Conservation (phyloP, 1,140 invertebrate species). For the Orussus abietinus region DNA sequence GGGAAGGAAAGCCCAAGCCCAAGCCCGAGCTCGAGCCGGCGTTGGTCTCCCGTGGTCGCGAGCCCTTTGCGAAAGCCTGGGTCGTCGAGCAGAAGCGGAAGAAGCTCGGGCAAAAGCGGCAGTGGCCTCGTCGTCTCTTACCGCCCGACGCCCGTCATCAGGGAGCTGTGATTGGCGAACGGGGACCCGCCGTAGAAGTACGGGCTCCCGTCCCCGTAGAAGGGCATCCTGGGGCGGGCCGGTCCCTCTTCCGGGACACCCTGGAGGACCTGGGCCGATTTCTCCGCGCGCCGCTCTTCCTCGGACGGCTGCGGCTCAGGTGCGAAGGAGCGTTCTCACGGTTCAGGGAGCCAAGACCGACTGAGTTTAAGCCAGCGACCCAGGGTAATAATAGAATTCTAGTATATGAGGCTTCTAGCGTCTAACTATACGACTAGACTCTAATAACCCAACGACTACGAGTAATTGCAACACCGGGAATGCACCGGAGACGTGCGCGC, state of each 20-base stretch:
- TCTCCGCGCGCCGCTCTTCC: no score
- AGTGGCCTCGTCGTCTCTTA: no score
- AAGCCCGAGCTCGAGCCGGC: no score
- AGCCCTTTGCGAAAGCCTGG: no score
- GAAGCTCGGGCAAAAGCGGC: no score
- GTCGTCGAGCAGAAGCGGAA: no score
- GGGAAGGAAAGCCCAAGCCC: no score
- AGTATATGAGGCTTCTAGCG: slow-evolving; percentile 46
- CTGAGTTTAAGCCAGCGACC: slow-evolving; percentile 52
- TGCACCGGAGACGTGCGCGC: no score
- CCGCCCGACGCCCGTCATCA: slow-evolving; percentile 48
- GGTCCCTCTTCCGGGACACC: slow-evolving; percentile 8
- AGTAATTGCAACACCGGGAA: slow-evolving; percentile 23
- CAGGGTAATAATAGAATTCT: slow-evolving; percentile 52
- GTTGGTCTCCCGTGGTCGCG: no score
- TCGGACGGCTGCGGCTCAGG: slow-evolving; percentile 33
- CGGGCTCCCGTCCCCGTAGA: slow-evolving; percentile 37
- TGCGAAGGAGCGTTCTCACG: slow-evolving; percentile 46
- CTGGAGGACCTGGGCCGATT: no score
- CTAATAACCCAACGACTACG: slow-evolving; percentile 26
- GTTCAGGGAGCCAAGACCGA: slow-evolving; percentile 51
- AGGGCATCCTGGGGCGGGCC: slow-evolving; percentile 34
- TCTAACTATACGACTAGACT: slow-evolving; percentile 34
- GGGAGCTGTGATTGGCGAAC: slow-evolving; percentile 47
- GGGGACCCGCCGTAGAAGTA: slow-evolving; percentile 40